These are phyloP conservation scores for Anguilla megastoma DNA, from an alignment of 2,797 vertebrate species.

Conservation along the genomic window DNA sequence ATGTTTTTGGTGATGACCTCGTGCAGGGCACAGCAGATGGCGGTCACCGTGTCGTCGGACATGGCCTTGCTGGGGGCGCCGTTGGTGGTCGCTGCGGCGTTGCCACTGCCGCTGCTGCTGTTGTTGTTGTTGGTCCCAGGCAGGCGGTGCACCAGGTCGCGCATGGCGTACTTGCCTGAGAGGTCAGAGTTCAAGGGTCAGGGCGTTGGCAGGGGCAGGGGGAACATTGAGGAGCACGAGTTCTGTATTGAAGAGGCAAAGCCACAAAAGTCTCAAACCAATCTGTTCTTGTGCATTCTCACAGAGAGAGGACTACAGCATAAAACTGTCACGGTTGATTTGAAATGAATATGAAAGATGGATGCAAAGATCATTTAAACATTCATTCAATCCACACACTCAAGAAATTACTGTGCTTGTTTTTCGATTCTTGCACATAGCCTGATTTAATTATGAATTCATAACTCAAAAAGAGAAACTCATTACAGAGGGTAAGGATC, in stretches of 20 bases:
- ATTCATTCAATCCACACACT: neutral
- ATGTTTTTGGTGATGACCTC: conserved; percentile 99
- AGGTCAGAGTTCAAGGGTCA: conserved; percentile 34
- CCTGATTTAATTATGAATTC: neutral
- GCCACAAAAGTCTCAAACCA: neutral
- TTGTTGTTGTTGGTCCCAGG: conserved; percentile 91
- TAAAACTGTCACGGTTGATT: neutral
- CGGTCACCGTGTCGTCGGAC: conserved; percentile 98
- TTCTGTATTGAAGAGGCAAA: neutral
- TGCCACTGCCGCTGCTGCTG: conserved; percentile 56
- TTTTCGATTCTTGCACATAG: neutral
- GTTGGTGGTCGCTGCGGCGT: conserved; percentile 54
- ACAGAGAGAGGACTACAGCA: neutral
- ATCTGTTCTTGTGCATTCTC: neutral
- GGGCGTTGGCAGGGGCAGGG: neutral
- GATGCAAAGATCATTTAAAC: neutral
- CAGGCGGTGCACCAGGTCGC: conserved; percentile 94
- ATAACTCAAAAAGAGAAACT: neutral
- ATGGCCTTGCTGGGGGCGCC: conserved; percentile 85
- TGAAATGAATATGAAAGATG: neutral
- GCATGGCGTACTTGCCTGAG: conserved; percentile 98
- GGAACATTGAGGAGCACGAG: neutral
- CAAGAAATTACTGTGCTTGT: neutral
- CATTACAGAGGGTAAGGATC: neutral
- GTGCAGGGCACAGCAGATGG: conserved; percentile 96